Percentiles rank a stretch among this genome's conserved stretches.
phyloP scores from a whole-genome alignment of 2,888 invertebrate species.

The Epistrophe grossulariae region DNA sequence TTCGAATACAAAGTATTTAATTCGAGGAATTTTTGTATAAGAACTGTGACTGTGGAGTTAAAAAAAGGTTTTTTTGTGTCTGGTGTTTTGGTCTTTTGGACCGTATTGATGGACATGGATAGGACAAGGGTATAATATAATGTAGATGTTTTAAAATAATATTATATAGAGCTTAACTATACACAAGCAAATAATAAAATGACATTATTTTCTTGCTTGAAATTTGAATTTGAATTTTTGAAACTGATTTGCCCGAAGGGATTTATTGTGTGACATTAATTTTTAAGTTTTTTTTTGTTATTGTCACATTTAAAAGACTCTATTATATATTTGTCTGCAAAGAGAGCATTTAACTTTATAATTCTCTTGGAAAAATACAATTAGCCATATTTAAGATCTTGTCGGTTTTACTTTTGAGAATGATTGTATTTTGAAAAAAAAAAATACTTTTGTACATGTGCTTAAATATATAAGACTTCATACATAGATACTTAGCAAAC shows the following conservation, averaged over 20 bases:
- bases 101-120: conserved; percentile 11
- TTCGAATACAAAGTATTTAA: conserved; percentile 7
- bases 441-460: no score
- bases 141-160: conserved; percentile 17
- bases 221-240: conserved; percentile 5
- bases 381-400: not conserved
- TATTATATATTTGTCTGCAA: conserved; percentile 1
- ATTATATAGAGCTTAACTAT: not conserved
- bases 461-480: no score
- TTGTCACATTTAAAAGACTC: not conserved
- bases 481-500: no score
- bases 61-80: conserved; percentile 25
- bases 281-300: not conserved
- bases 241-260: not conserved
- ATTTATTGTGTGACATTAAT: conserved; percentile 11
- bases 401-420: not conserved
- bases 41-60: conserved; percentile 10
- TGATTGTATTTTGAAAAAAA: no score
- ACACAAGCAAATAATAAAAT: not conserved
- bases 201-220: not conserved
- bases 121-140: conserved; percentile 5
- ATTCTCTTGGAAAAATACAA: no score
- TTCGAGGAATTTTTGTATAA: conserved; percentile 19
- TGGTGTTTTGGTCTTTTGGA: conserved; percentile 19
- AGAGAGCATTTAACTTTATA: not conserved